Base-by-base conservation (phyloP, 2,113 vertebrate genomes). In the Pelecanus crispus region DNA sequence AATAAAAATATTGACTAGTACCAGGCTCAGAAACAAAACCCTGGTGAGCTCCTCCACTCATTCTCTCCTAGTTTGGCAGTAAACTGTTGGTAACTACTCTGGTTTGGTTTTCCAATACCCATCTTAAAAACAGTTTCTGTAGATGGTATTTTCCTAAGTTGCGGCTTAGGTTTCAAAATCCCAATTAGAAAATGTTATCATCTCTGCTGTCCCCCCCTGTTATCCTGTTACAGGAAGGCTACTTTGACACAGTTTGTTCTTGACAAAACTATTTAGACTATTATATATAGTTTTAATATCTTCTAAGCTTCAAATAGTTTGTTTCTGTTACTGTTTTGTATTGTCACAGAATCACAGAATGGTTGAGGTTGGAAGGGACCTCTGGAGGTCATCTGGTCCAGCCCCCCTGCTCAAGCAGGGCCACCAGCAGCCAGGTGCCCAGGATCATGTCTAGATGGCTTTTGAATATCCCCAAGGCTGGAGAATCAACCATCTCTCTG, bases 201-300 rank as follows among this genome's bases (percentile, higher is more conserved):
- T 66, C 19, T 81, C 50, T 84, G 8, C 18, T 61, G 3, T 49
- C 17, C 4, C 8, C 7, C 1, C 2, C 38, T 3, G 0, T 61
- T 92, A 44, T 24, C 10, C 28, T 73, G 11, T 85, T 61, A 17
- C 8, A 42, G 28, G 17, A 83, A 65, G 36, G 17, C 8, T 70
- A 20, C 13, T 77, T 73, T 68, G 49, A 52, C 28, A 34, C 13
- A 53, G 9, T 81, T 89, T 74, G 7, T 53, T 89, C 15, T 42
- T 68, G 20, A 68, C 7, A 77, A 77, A 88, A 38, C 31, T 36
- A 19, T 52, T 90, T 86, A 52, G n/a, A 38, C 5, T 67, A 10
- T 26, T 75, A 7, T 9, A 40, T n/a, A 17, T 47, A 10, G 26
- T 65, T 95, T 73, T 40, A 45, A 19, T 91, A 31, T 29, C 6